These are phyloP conservation scores for Corapipo altera DNA, from an alignment of 2,113 vertebrate genomes.

Conservation along the genomic window DNA sequence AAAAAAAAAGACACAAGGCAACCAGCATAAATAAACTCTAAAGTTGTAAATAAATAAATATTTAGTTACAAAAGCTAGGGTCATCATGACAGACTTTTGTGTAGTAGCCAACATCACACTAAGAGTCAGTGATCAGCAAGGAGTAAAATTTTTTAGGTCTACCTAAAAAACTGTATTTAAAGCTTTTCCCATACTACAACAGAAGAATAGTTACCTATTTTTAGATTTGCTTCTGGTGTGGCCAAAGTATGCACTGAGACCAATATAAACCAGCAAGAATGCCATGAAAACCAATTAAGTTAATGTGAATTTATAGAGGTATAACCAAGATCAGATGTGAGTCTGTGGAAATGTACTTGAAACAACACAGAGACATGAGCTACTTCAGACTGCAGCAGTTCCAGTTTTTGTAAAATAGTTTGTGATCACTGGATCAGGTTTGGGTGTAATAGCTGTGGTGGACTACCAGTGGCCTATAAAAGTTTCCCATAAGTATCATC, in stretches of 20 bases:
- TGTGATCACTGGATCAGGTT: not conserved
- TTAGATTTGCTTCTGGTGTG: not conserved
- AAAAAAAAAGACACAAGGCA: not conserved
- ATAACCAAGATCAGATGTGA: constrained; percentile 15
- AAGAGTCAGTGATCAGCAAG: not conserved
- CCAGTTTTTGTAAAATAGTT: not conserved
- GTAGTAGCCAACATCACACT: not conserved
- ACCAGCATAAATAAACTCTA: not conserved
- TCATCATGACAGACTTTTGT: not conserved
- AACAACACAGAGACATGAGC: not conserved
- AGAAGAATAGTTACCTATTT: not conserved
- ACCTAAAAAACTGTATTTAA: not conserved
- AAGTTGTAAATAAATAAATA: not conserved
- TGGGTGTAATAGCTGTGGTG: not conserved
- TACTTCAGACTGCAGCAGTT: not conserved
- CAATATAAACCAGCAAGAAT: not conserved
- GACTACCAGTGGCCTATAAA: not conserved
- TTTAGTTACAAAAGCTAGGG: not conserved
- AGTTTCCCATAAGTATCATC: not conserved
- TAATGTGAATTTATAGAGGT: not conserved
- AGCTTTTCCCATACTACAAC: not conserved
- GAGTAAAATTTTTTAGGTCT: not conserved
- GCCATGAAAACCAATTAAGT: not conserved
- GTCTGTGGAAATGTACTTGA: not conserved
- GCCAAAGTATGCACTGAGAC: not conserved